Conservation (phyloP, 2,888 invertebrate genomes). For the Acutogordius australiensis region DNA sequence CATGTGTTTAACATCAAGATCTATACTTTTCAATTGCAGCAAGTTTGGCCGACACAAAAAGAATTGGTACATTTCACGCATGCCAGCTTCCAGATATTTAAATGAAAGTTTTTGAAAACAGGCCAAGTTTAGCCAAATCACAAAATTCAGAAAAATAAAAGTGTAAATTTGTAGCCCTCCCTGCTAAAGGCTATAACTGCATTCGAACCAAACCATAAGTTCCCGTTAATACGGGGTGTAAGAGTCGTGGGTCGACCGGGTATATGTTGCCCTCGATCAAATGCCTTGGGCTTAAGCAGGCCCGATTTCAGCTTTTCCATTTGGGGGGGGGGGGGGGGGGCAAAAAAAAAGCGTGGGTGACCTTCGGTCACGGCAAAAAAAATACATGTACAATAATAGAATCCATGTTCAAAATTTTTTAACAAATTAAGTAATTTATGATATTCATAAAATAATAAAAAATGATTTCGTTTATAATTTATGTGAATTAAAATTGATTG, state of each 20-base stretch:
- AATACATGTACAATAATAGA: too few relatives aligned
- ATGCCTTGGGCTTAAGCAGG: too few relatives aligned
- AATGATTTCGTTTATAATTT: too few relatives aligned
- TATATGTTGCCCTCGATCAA: constrained; percentile 73
- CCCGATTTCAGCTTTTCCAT: too few relatives aligned
- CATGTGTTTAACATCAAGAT: constrained; percentile 43
- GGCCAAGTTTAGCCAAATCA: constrained; percentile 18
- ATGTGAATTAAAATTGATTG: too few relatives aligned
- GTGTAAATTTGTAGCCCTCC: constrained; percentile 52
- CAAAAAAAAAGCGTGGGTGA: too few relatives aligned
- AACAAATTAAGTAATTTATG: too few relatives aligned
- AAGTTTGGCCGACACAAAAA: constrained; percentile 44
- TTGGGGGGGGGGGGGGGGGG: too few relatives aligned
- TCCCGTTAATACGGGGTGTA: constrained; percentile 78
- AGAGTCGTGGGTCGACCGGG: constrained; percentile 71
- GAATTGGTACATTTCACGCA: constrained; percentile 51
- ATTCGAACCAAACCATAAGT: constrained; percentile 84
- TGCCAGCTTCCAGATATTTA: constrained; percentile 46
- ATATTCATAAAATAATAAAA: too few relatives aligned
- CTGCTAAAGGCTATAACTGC: constrained; percentile 72
- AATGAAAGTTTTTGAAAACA: constrained; percentile 17
- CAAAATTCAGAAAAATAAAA: constrained; percentile 25
- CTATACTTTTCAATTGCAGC: constrained; percentile 23
- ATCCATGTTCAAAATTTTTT: too few relatives aligned
- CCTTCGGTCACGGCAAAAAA: too few relatives aligned